These are phyloP conservation scores for Zaprionus taronus DNA, from an alignment of 1,140 invertebrate genomes.

Conservation along the genomic window DNA sequence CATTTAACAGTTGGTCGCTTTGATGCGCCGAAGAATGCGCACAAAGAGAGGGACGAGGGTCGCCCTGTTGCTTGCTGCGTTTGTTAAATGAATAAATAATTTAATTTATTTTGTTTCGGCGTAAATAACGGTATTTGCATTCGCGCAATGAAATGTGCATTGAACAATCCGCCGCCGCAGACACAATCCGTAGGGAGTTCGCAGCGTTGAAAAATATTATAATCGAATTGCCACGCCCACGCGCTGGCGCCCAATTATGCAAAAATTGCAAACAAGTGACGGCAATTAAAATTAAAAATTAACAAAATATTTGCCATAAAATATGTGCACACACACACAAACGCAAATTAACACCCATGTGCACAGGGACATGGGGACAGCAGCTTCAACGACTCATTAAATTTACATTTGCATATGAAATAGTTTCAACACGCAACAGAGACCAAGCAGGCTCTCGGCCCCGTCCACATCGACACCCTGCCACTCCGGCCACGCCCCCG, in stretches of 20 bases:
- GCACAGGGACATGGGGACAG: constrained; percentile 30
- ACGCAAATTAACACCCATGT: constrained; percentile 39
- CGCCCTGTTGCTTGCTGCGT: not conserved
- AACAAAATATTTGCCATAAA: constrained; percentile 68
- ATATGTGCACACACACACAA: constrained; percentile 29
- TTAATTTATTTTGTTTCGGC: constrained; percentile 38
- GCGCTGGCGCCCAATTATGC: constrained; percentile 60
- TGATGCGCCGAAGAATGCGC: constrained; percentile 4
- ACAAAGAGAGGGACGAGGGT: not conserved
- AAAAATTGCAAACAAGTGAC: constrained; percentile 74
- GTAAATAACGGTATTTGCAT: constrained; percentile 55
- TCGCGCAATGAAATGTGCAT: constrained; percentile 15
- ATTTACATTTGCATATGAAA: constrained; percentile 77
- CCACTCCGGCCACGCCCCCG: constrained; percentile 1
- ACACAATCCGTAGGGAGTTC: constrained; percentile 40
- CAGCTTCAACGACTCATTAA: constrained; percentile 76
- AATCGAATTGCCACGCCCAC: constrained; percentile 60
- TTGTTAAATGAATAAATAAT: constrained; percentile 74
- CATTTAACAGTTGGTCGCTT: constrained; percentile 27
- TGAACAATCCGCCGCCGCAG: constrained; percentile 13
- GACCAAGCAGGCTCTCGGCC: not conserved
- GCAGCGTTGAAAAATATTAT: constrained; percentile 54
- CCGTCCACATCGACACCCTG: not conserved
- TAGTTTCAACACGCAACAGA: constrained; percentile 64
- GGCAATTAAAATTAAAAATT: constrained; percentile 81